phyloP scores from a whole-genome alignment of 1,140 invertebrate species.

The Lysiphlebus fabarum region DNA sequence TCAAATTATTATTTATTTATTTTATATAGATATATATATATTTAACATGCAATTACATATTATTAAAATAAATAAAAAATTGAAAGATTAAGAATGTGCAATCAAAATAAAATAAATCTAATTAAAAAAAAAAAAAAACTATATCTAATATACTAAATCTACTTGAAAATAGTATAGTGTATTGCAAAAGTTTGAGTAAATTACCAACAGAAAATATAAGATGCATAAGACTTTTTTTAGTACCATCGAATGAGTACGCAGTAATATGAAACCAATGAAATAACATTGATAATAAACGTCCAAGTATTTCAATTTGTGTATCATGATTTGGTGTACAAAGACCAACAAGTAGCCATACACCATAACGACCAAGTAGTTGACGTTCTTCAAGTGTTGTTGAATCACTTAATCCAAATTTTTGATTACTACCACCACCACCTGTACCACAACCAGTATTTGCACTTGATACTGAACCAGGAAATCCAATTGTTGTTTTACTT shows the following conservation, averaged over 20 bases:
- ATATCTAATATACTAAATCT: conserved; percentile 31
- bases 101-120: background rate
- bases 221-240: conserved; percentile 56
- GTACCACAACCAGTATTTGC: conserved; percentile 27
- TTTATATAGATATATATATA: no score
- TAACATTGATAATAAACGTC: conserved; percentile 88
- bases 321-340: conserved; percentile 83
- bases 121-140: background rate
- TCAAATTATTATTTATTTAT: background rate
- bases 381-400: conserved; percentile 68
- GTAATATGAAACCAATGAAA: conserved; percentile 99
- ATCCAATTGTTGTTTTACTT: conserved; percentile 44
- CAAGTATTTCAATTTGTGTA: conserved; percentile 84
- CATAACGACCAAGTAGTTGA: conserved; percentile 89
- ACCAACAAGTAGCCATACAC: conserved; percentile 94
- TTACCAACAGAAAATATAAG: conserved; percentile 57
- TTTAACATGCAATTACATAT: background rate
- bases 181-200: conserved; percentile 46
- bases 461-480: conserved; percentile 38
- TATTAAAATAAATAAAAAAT: background rate
- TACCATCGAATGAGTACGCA: conserved; percentile 92
- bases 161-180: conserved; percentile 37
- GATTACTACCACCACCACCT: conserved; percentile 43
- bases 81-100: conserved; percentile 31
- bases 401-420: conserved; percentile 39